phyloP scores from a whole-genome alignment of 2,888 invertebrate species.

The Eumacrocentrus americanus region DNA sequence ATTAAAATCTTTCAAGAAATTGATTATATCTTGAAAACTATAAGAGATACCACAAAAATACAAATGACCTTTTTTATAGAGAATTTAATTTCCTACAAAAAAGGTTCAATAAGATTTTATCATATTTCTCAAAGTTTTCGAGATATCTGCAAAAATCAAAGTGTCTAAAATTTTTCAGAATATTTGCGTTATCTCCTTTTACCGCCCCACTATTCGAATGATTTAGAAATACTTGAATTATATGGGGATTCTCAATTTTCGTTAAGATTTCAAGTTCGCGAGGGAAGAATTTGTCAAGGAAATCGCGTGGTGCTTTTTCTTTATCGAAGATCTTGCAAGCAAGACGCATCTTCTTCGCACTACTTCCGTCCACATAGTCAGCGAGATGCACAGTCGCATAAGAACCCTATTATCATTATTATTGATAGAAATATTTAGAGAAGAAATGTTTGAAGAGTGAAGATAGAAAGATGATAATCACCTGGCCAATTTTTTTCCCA shows the following conservation, averaged over 20 bases:
- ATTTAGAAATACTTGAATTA: slow-evolving; percentile 69
- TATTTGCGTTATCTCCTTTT: no score
- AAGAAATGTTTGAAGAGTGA: no score
- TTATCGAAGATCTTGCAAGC: slow-evolving; percentile 93
- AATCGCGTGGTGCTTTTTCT: slow-evolving; percentile 86
- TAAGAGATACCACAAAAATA: no score
- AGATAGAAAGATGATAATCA: neutral
- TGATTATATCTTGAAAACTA: no score
- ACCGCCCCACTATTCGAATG: no score
- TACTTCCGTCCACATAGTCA: slow-evolving; percentile 76
- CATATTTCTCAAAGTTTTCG: no score
- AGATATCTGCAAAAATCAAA: no score
- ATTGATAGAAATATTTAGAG: neutral
- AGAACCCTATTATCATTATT: slow-evolving; percentile 71
- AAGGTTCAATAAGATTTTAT: neutral
- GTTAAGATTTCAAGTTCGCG: slow-evolving; percentile 89
- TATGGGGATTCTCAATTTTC: slow-evolving; percentile 87
- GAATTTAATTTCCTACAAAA: neutral
- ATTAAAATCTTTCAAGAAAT: no score
- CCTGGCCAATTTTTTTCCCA: slow-evolving; percentile 83
- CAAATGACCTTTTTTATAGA: no score
- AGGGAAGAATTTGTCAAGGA: slow-evolving; percentile 91
- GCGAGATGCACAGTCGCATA: slow-evolving; percentile 90
- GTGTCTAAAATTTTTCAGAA: no score
- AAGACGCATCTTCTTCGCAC: slow-evolving; percentile 75